Evolutionary conservation across 2,113 vertebrate species (phyloP).

Genomic region (Panurus biarmicus): DNA sequence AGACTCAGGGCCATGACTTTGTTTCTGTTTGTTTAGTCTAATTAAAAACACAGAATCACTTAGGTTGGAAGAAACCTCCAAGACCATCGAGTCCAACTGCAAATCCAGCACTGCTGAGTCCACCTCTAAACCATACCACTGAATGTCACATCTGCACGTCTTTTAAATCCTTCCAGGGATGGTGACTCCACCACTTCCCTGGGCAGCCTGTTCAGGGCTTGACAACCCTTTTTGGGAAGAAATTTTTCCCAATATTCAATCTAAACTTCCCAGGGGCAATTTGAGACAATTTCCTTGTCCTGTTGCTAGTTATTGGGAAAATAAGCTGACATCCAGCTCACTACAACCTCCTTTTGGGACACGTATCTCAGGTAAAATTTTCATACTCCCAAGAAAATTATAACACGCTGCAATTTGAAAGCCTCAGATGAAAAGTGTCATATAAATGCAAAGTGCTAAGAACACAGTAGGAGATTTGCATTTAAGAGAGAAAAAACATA

Average conservation of each 20-base stretch:
- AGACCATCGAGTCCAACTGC: not conserved
- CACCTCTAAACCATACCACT: not conserved
- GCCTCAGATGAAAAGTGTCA: not conserved
- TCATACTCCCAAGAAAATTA: not conserved
- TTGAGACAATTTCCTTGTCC: not conserved
- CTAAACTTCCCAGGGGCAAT: not conserved
- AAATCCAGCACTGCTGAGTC: not conserved
- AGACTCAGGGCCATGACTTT: not conserved
- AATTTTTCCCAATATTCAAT: not conserved
- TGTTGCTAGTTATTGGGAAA: not conserved
- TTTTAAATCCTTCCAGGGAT: not conserved
- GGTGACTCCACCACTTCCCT: not conserved
- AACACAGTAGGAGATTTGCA: not conserved
- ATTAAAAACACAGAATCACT: not conserved
- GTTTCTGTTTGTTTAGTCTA: slow-evolving; percentile 25
- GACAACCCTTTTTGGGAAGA: not conserved
- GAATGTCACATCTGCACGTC: not conserved
- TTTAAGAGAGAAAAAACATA: not conserved
- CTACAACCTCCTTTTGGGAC: not conserved
- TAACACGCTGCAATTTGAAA: not conserved
- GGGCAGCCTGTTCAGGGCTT: not conserved
- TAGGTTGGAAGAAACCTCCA: not conserved
- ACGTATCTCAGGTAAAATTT: not conserved
- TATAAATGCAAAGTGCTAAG: not conserved
- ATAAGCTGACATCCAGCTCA: not conserved